Percentiles rank a stretch among this genome's conserved stretches.
Evolutionary conservation across 2,888 invertebrate species (phyloP).

Genomic region (Cerastis rubricosa): DNA sequence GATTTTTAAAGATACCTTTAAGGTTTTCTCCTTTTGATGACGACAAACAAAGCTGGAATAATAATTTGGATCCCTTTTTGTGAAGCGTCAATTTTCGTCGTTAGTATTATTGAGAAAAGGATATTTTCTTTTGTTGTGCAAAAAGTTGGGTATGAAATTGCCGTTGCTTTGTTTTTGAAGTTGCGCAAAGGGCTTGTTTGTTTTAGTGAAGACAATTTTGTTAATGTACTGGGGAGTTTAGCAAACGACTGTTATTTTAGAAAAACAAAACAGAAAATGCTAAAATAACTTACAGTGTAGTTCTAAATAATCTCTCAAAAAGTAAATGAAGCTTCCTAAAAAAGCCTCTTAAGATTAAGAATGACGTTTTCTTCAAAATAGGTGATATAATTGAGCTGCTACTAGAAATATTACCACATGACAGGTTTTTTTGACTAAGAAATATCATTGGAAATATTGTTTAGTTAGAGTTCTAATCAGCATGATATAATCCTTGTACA

Average conservation of each 20-base stretch:
- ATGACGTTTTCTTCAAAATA: not conserved
- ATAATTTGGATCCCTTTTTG: conserved; percentile 76
- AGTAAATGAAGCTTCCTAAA: not conserved
- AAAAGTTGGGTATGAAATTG: conserved; percentile 62
- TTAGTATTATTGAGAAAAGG: conserved; percentile 74
- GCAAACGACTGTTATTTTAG: conserved; percentile 35
- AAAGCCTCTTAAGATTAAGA: too few relatives aligned
- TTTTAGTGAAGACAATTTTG: conserved; percentile 56
- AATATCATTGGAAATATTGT: not conserved
- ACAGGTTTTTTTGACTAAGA: not conserved
- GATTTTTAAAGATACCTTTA: conserved; percentile 74
- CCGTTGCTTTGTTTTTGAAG: conserved; percentile 58
- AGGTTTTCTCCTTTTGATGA: conserved; percentile 77
- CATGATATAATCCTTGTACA: not conserved
- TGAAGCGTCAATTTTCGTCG: conserved; percentile 73
- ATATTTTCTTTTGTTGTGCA: conserved; percentile 69
- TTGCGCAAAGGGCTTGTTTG: conserved; percentile 56
- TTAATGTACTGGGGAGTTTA: conserved; percentile 46
- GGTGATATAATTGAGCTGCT: not conserved
- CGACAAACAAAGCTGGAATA: conserved; percentile 79
- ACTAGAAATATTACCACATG: not conserved
- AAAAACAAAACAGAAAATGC: conserved; percentile 18
- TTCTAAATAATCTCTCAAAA: not conserved
- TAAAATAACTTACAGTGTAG: not conserved
- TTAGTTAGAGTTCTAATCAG: not conserved